A percentile compares a stretch with the other conserved stretches of the same genome.
Evolutionary conservation across 30 jellyfish, hydroid and myxozoan genomes (phyloP).

Genomic region (Hydractinia symbiolongicarpus): DNA sequence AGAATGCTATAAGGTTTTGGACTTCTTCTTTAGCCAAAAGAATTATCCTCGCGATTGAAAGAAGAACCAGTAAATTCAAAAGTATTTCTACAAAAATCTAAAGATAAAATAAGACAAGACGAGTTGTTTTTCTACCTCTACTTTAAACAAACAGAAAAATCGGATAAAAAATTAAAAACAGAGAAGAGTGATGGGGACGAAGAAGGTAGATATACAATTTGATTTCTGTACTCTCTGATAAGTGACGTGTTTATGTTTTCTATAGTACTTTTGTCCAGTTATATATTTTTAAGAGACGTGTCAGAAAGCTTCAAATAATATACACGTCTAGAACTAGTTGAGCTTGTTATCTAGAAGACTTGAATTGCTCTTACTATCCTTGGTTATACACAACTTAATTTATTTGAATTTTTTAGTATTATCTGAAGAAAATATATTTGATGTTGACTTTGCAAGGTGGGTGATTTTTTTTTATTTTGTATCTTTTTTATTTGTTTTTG

Average conservation of each 20-base stretch:
- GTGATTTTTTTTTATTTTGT: neutral
- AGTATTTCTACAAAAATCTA: constrained; percentile 39
- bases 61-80: constrained; percentile 88
- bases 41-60: constrained; percentile 45
- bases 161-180: constrained; percentile 41
- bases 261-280: neutral
- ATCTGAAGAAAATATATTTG: constrained; percentile 29
- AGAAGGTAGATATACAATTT: constrained; percentile 7
- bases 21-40: constrained; percentile 47
- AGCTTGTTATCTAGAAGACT: too few relatives aligned
- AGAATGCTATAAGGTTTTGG: too few relatives aligned
- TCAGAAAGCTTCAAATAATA: too few relatives aligned
- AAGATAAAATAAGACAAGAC: constrained; percentile 63
- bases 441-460: constrained; percentile 77
- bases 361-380: too few relatives aligned
- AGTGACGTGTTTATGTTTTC: neutral
- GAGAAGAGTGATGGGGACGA: constrained; percentile 25
- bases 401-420: neutral
- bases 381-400: neutral
- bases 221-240: neutral
- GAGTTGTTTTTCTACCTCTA: constrained; percentile 72
- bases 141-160: constrained; percentile 52
- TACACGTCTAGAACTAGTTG: too few relatives aligned
- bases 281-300: too few relatives aligned
- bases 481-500: neutral